Base-by-base conservation (phyloP, 2,113 vertebrate genomes). In the Tetraodon nigroviridis region DNA sequence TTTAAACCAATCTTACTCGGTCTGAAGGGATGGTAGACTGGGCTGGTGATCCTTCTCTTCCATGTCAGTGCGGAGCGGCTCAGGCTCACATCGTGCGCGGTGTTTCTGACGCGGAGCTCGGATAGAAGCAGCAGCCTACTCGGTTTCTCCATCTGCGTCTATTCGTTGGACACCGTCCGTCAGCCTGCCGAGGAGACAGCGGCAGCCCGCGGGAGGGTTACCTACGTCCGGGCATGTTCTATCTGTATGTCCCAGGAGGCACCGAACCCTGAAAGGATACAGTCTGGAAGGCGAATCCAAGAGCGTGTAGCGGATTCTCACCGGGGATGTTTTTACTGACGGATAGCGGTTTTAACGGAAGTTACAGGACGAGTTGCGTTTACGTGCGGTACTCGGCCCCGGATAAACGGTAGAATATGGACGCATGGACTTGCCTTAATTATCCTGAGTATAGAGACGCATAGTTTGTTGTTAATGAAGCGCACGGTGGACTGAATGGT, bases 21-120 rank as follows among this genome's bases (percentile, higher is more conserved):
- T 82, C 71, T 81, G 50, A 87, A 85, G 40, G 81, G 75, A 52
- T 81, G 85, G 75, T 85, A 84, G 44, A 85, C 69, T 15, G 83
- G 79, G 55, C 83, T 74, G 61, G 67, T 69, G 50, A 18, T 12
- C 22, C 61, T 79, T 68, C 79, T 79, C 58, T 87, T 87, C 85
- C 83, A 85, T 63, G 64, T 64, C 61, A 87, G 77, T 56, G 71
- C 22, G 32, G 58, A 76, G 61, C 79, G 79, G 49, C 71, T 74
- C 75, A 87, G 67, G 64, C 79, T 82, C 52, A 85, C 85, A 19
- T 87, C 79, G 67, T 79, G 76, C 51, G 61, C 73, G 3, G 77
- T 21, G 69, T 74, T 84, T 58, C 85, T 48, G 77, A 85, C 58
- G 54, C 81, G 79, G 10, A 87, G 79, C 67, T 84, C 81, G 78